phyloP scores from a whole-genome alignment of 2,113 vertebrate genomes.

The Melanotaenia duboulayi region DNA sequence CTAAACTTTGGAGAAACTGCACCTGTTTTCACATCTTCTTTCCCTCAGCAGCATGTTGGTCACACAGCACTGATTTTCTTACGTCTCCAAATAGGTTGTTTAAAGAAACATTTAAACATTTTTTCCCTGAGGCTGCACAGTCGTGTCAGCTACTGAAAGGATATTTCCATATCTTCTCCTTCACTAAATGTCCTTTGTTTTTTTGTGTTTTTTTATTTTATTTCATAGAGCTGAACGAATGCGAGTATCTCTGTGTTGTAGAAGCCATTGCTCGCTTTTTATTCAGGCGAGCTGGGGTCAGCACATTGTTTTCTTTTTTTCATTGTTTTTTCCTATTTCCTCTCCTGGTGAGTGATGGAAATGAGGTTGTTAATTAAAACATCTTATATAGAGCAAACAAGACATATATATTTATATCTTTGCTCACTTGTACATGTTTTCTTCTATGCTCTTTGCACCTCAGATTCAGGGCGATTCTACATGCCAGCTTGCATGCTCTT shows the following conservation, averaged over 20 bases:
- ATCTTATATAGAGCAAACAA: constrained; percentile 55
- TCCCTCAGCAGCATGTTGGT: constrained; percentile 7
- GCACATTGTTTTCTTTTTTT: background rate
- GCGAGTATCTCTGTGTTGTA: constrained; percentile 55
- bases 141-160: background rate
- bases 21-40: no score
- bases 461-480: constrained; percentile 21
- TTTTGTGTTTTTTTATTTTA: no score
- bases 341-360: constrained; percentile 5
- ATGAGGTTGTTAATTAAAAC: constrained; percentile 54
- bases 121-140: constrained; percentile 12
- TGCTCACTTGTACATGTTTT: background rate
- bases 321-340: constrained; percentile 2
- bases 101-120: constrained; percentile 43
- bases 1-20: background rate
- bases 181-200: constrained; percentile 58
- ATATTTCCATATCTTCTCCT: no score
- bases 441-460: background rate
- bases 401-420: background rate
- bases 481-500: background rate
- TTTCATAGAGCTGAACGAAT: constrained; percentile 47
- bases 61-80: constrained; percentile 12
- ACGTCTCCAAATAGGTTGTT: constrained; percentile 20
- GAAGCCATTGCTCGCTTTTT: constrained; percentile 50
- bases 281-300: constrained; percentile 49